Evolutionary conservation across 2,797 vertebrate genomes (phyloP), one percentile per base, ranked within the genome.

Genomic region (Sciurus carolinensis): DNA sequence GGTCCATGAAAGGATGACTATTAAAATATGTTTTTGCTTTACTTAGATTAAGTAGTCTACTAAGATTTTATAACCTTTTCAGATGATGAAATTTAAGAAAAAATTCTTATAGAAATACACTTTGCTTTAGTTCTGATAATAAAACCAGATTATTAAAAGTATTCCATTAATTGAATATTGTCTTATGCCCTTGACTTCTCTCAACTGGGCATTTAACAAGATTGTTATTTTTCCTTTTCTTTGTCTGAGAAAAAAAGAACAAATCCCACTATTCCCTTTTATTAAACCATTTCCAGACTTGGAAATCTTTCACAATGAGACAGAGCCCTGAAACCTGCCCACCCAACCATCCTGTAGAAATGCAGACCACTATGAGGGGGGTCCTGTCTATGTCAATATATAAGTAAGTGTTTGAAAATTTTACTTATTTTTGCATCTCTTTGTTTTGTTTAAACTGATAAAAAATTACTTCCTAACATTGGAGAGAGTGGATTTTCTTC

Each of bases 31-130:
- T 52, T 64, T 77, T 15, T 66, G 33, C 57, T 92, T 88, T 81
- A 82, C 62, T 62, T 94, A 75, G 12, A 77, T 82, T 76, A 83
- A 54, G 8, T 50, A 83, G 11, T 57, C 36, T 2, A n/a, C 3
- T 92, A 42, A 95, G 64, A 88, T 87, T 39, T 24, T 87, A 39
- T 71, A 26, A 79, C 87, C 4, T 50, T 59, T 82, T 89, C 50
- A 66, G 69, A 83, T 69, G 10, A 44, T 73, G 28, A 76, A 92
- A 72, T 57, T 85, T 15, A 88, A 81, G 72, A 42, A 62, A 62
- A 79, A 87, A 39, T 50, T n/a, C 7, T 47, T 88, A 22, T 87
- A 50, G 30, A 76, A 94, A 57, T 22, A 28, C 59, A 24, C 72
- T 94, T 71, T 84, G 1, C 33, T 69, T 92, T 91, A 28, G 36